Evolutionary conservation across 2,113 vertebrate genomes (phyloP).

Genomic region (Hypomesus transpacificus): DNA sequence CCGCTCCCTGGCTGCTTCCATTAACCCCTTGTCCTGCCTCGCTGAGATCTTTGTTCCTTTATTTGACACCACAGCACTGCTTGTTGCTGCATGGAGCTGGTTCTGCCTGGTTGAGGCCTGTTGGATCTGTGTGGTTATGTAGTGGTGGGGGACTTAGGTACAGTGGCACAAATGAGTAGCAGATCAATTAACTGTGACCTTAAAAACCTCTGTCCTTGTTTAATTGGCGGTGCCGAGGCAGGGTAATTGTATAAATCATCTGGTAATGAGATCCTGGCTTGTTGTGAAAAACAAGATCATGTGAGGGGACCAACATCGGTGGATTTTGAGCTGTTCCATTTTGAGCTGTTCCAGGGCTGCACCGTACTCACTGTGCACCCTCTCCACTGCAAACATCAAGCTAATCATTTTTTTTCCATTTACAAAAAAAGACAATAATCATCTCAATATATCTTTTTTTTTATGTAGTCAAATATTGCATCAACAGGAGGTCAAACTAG

Average conservation of each 20-base stretch:
- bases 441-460: no score
- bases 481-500: background rate
- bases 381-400: background rate
- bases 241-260: slow-evolving; percentile 83
- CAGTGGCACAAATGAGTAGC: slow-evolving; percentile 73
- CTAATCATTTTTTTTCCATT: background rate
- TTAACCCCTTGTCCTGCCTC: slow-evolving; percentile 53
- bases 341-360: slow-evolving; percentile 28
- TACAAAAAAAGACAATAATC: no score
- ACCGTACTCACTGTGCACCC: background rate
- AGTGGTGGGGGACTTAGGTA: slow-evolving; percentile 63
- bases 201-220: slow-evolving; percentile 82
- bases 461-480: background rate
- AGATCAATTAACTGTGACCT: slow-evolving; percentile 84
- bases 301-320: slow-evolving; percentile 71
- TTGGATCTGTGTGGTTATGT: slow-evolving; percentile 29
- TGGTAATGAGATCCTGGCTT: slow-evolving; percentile 83
- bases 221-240: slow-evolving; percentile 81
- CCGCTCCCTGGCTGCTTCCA: slow-evolving; percentile 52
- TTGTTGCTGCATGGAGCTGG: slow-evolving; percentile 46
- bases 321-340: slow-evolving; percentile 41
- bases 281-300: slow-evolving; percentile 83
- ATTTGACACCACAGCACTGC: slow-evolving; percentile 45
- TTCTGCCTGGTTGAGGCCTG: slow-evolving; percentile 49
- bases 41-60: slow-evolving; percentile 20